phyloP scores from a whole-genome alignment of 37 sponge, comb jelly and placozoan species.

The Ephydatia muelleri region DNA sequence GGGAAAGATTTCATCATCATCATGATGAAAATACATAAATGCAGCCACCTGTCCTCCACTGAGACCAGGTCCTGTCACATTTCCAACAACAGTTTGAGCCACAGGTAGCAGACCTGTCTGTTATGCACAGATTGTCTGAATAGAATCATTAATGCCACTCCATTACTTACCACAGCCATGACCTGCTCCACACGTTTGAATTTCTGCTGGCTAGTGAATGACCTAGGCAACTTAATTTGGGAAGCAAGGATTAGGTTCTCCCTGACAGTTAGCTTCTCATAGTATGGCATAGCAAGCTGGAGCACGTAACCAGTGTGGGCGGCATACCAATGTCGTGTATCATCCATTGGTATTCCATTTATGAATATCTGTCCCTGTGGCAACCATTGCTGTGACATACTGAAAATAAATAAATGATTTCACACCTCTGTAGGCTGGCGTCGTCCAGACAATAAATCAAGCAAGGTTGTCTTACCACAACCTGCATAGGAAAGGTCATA shows the following conservation, averaged over 20 bases:
- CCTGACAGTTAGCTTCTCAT: slow-evolving; percentile 69
- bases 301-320: slow-evolving; percentile 69
- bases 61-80: slow-evolving; percentile 72
- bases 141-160: background rate
- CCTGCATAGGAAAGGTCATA: too few species aligned
- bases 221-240: slow-evolving; percentile 40
- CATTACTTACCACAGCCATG: slow-evolving; percentile 44
- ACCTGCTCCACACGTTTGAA: slow-evolving; percentile 59
- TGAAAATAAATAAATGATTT: background rate
- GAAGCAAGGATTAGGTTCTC: slow-evolving; percentile 72
- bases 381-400: background rate
- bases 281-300: slow-evolving; percentile 67
- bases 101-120: slow-evolving; percentile 80
- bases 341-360: slow-evolving; percentile 56
- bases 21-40: background rate
- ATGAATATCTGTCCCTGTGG: slow-evolving; percentile 50
- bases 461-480: slow-evolving; percentile 81
- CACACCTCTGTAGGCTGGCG: slow-evolving; percentile 21
- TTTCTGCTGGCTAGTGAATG: slow-evolving; percentile 12
- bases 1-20: background rate
- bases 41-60: slow-evolving; percentile 86
- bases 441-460: slow-evolving; percentile 73
- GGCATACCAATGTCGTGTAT: slow-evolving; percentile 48
- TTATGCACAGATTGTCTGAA: background rate
- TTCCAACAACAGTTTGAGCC: slow-evolving; percentile 84